Percentiles rank a stretch among this genome's conserved stretches.
phyloP scores from a whole-genome alignment of 64 coral and sea anemone genomes.

The Platygyra sinensis region DNA sequence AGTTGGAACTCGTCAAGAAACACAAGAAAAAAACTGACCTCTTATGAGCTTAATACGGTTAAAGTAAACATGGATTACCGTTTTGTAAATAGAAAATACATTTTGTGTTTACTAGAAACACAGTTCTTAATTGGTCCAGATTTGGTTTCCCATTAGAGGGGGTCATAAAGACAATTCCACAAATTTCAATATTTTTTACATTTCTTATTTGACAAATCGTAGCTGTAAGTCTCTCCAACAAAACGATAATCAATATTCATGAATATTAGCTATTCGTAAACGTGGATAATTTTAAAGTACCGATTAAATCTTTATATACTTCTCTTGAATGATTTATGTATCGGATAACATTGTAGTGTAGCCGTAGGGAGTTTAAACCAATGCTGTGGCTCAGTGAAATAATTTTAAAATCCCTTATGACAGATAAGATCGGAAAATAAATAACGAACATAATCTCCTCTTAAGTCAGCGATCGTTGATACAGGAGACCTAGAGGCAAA shows the following conservation, averaged over 20 bases:
- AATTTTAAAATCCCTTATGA: background rate
- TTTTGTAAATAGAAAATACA: background rate
- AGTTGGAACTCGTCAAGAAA: too few species aligned
- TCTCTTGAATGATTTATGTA: background rate
- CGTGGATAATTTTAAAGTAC: background rate
- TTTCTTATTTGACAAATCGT: background rate
- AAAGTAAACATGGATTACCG: background rate
- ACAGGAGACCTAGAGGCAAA: background rate
- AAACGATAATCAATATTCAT: background rate
- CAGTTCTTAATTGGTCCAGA: background rate
- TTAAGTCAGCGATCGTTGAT: background rate
- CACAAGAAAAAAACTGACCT: too few species aligned
- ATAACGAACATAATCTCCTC: background rate
- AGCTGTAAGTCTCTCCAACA: background rate
- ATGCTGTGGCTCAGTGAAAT: background rate
- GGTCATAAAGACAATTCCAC: background rate
- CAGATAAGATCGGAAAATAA: background rate
- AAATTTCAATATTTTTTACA: background rate
- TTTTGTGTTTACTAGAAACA: background rate
- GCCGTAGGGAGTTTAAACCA: background rate
- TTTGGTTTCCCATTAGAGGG: background rate
- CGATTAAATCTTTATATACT: background rate
- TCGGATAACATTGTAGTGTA: background rate
- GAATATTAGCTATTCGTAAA: background rate
- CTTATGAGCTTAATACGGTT: background rate